Base-by-base conservation (phyloP, 2,888 invertebrate species). In the Drosophila subquinaria region DNA sequence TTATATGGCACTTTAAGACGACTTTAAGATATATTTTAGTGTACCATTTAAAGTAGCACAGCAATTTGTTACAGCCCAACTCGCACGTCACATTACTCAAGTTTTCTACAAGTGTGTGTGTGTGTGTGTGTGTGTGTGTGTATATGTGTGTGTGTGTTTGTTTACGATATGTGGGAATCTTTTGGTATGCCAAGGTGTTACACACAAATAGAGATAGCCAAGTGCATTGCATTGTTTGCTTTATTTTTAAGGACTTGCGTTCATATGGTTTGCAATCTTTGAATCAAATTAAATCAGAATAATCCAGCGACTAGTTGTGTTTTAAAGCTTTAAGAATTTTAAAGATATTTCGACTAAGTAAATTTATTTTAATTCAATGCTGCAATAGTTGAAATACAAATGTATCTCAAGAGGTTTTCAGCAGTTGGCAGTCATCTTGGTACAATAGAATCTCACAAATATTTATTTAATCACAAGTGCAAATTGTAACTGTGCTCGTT, bases 1-100 rank as follows among this genome's bases (percentile, higher is more conserved):
- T 77, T 74, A 84, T 80, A 74, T 72, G 84, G 69, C 68, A 70
- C 63, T 68, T 77, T 65, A 61, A 79, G 82, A 70, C 71, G 80
- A 59, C 82, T 75, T 70, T 67, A 72, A 84, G 87, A 82, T 78
- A 78, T 73, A 72, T 69, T 81, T 83, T 73, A 80, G 70, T 67
- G 66, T 51, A 63, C 64, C 80, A 82, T 87, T 87, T 87, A 82
- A 84, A 87, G 87, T 82, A 73, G 75, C 84, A 76, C 78, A 72
- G 65, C 82, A 81, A 85, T 82, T 85, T 82, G 82, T 82, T 79
- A 85, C 62, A 69, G 50, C 48, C 48, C 70, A 57, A 43, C 64
- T 53, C 61, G 33, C 47, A 55, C 61, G 57, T 68, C 74, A 63
- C 55, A 69, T 69, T 35, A 64, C 47, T 61, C 65, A 66, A 59